phyloP scores from a whole-genome alignment of 2,797 vertebrate genomes.

The Anguilla pacifica region DNA sequence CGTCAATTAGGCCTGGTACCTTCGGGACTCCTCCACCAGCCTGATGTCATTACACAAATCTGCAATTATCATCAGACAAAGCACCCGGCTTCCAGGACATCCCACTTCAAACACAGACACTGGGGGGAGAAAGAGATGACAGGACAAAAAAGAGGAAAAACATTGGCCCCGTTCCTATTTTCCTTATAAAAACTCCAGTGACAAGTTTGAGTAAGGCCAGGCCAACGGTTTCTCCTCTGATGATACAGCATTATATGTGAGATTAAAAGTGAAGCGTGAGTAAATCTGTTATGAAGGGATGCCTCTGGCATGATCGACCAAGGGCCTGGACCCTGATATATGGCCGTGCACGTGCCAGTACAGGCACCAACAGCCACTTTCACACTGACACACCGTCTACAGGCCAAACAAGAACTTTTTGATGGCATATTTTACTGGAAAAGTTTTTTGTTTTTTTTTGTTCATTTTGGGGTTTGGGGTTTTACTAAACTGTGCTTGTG shows the following conservation, averaged over 20 bases:
- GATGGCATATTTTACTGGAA: constrained; percentile 27
- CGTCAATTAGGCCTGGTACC: constrained; percentile 53
- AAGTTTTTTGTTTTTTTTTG: constrained; percentile 41
- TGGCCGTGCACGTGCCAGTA: neutral
- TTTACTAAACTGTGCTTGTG: constrained; percentile 22
- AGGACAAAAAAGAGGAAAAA: constrained; percentile 40
- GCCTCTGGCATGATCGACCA: constrained; percentile 34
- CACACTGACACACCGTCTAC: constrained; percentile 33
- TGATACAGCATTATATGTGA: constrained; percentile 55
- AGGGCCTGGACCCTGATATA: neutral
- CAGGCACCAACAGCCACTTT: constrained; percentile 26
- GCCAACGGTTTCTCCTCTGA: constrained; percentile 52
- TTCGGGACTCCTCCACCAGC: constrained; percentile 39
- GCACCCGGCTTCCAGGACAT: constrained; percentile 54
- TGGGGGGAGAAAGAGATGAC: constrained; percentile 44
- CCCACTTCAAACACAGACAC: constrained; percentile 43
- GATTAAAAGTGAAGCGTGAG: constrained; percentile 66
- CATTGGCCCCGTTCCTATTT: constrained; percentile 59
- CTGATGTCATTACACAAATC: constrained; percentile 53
- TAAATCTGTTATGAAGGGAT: constrained; percentile 64
- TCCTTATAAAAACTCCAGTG: constrained; percentile 66
- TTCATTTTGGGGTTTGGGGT: neutral
- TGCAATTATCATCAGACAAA: constrained; percentile 53
- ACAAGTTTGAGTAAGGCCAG: constrained; percentile 52
- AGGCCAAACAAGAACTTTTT: constrained; percentile 63